A percentile compares a stretch with the other conserved stretches of the same genome.
phyloP scores from a whole-genome alignment of 1,140 invertebrate genomes.

The Lasioglossum albipes region DNA sequence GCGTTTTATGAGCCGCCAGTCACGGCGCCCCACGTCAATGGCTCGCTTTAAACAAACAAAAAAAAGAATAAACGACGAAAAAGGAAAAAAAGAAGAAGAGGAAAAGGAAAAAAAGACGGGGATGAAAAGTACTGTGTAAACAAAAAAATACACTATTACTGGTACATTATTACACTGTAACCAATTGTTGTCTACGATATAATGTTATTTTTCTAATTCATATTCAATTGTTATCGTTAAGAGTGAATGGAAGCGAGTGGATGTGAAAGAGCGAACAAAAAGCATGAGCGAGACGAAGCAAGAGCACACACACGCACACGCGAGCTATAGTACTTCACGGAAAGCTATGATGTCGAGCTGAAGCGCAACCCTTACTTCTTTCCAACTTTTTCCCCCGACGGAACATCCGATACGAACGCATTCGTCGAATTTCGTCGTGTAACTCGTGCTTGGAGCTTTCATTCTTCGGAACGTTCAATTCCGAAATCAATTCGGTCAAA shows the following conservation, averaged over 20 bases:
- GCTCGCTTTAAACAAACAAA: constrained; percentile 53
- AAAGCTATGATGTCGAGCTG: neutral
- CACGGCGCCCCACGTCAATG: constrained; percentile 60
- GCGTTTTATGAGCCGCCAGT: constrained; percentile 48
- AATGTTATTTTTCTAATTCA: constrained; percentile 81
- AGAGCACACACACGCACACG: constrained; percentile 24
- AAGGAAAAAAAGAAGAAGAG: constrained; percentile 20
- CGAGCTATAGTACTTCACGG: constrained; percentile 4
- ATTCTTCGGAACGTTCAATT: neutral
- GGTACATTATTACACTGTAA: constrained; percentile 74
- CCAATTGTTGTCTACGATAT: constrained; percentile 80
- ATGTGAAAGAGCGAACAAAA: neutral
- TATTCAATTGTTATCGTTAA: constrained; percentile 81
- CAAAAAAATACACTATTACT: constrained; percentile 60
- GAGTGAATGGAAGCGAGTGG: constrained; percentile 56
- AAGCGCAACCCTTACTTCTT: constrained; percentile 10
- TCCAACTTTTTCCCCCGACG: constrained; percentile 6
- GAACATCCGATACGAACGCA: constrained; percentile 4
- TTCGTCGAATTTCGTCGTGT: neutral
- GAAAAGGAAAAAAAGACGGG: constrained; percentile 3
- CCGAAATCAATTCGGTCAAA: neutral
- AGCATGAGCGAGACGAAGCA: constrained; percentile 6
- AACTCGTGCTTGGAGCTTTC: neutral
- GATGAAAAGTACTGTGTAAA: constrained; percentile 60
- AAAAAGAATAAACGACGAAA: constrained; percentile 33